Base-by-base conservation (phyloP, 2,888 invertebrate species). In the Athalia circularis region DNA sequence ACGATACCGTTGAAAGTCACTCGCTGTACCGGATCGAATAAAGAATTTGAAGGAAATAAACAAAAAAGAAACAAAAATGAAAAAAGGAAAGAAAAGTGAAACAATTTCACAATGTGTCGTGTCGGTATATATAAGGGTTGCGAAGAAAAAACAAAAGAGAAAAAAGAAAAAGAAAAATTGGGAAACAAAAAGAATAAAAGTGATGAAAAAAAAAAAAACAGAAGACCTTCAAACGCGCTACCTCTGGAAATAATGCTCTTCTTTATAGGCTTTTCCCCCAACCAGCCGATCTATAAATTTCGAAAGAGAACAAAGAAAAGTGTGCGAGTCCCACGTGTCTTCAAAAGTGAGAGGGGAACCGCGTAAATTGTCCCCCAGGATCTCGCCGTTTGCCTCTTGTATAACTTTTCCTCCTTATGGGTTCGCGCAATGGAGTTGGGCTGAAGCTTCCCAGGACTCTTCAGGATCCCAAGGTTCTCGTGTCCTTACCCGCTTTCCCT, bases 341-440 rank as follows among this genome's bases (percentile, higher is more conserved):
- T 68, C 54, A 68, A 68, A 68, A 29, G 29, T 47, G 54, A 29
- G 68, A 68, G 54, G 68, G 68, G 54, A 68, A 68, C 68, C 68
- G 68, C 68, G 54, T 68, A 68, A 68, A 68, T 68, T 68, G 68
- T 68, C 68, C 68, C 68, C 43, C 52, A 68, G 68, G 68, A 68
- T 50, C 54, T 68, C 68, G 68, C 52, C 54, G 65, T n/a, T 68
- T 43, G 52, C 68, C 54, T 68, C 68, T 54, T 68, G 68, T 68
- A 52, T 54, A 68, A 68, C 68, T 68, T 68, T 68, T 68, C 54
- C 68, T 52, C 68, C 68, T 68, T 54, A 68, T 68, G 52, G 68
- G 68, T 68, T 68, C 50, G 68, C 68, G 54, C 54, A 54, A 54
- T 8, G n/a, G 54, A 54, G 54, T 11, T n/a, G 52, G 54, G 68